Conservation (phyloP, 30 jellyfish, hydroid and myxozoan genomes). For the Catostylus mosaicus region DNA sequence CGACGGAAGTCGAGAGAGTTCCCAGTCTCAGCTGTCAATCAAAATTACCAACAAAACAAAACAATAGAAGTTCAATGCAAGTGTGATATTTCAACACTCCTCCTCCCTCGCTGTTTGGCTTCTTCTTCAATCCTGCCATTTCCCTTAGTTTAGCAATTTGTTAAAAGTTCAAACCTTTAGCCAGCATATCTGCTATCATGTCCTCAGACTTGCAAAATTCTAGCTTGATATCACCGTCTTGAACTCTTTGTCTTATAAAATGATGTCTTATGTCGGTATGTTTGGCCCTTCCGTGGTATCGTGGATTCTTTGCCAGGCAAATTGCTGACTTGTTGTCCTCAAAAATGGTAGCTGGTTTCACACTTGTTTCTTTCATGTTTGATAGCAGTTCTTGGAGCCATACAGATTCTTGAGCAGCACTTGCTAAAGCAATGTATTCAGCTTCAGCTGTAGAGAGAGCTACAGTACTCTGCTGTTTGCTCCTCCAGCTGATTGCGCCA, state of each 20-base stretch:
- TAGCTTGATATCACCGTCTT: neutral
- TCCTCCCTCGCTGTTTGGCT: neutral
- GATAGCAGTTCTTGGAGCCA: constrained; percentile 1
- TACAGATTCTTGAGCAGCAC: constrained; percentile 3
- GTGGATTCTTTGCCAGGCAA: neutral
- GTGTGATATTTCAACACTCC: constrained; percentile 12
- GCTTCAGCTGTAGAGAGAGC: neutral
- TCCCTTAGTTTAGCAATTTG: neutral
- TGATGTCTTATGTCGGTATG: neutral
- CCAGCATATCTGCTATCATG: neutral
- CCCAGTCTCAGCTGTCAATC: no score
- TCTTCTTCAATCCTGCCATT: neutral
- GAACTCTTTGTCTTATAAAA: neutral
- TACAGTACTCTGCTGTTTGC: neutral
- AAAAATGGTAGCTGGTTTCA: neutral
- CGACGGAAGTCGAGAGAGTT: no score
- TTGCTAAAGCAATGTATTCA: neutral
- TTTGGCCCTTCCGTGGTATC: constrained; percentile 3
- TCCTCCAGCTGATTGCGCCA: neutral
- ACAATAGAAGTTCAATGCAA: neutral
- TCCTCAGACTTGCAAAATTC: neutral
- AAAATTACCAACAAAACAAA: no score
- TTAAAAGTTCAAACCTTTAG: neutral
- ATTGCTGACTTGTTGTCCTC: constrained; percentile 11
- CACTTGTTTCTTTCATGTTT: neutral